A percentile compares a stretch with the other conserved stretches of the same genome.
Evolutionary conservation across 2,888 invertebrate species (phyloP).

Genomic region (Allacma fusca): DNA sequence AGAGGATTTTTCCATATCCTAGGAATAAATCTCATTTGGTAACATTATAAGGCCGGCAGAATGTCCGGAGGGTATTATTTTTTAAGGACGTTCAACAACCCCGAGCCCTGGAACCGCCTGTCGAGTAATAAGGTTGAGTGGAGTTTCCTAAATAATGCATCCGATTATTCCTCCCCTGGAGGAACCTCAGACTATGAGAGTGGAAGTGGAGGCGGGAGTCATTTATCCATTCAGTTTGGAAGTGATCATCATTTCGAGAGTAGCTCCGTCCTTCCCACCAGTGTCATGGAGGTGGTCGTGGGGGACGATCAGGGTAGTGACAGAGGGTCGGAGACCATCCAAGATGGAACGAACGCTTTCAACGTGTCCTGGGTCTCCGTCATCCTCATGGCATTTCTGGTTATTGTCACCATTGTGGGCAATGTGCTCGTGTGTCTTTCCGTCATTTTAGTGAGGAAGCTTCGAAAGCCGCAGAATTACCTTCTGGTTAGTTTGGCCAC

Average conservation of each 20-base stretch:
- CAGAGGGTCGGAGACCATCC: background rate
- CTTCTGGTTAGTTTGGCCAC: conserved; percentile 93
- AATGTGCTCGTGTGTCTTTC: conserved; percentile 95
- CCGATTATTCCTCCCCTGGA: no score
- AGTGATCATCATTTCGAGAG: background rate
- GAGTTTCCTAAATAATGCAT: no score
- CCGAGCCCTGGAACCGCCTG: no score
- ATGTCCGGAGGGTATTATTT: no score
- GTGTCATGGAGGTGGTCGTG: background rate
- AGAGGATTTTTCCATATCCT: no score
- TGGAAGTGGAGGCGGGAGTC: no score
- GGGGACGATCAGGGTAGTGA: background rate
- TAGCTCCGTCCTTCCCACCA: background rate
- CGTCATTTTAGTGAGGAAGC: conserved; percentile 90
- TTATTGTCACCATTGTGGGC: conserved; percentile 79
- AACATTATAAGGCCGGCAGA: no score
- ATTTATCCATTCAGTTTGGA: background rate
- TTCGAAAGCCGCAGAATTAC: conserved; percentile 89
- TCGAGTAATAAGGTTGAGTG: no score
- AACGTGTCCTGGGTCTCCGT: conserved; percentile 67
- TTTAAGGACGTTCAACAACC: no score
- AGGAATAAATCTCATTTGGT: no score
- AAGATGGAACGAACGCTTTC: background rate
- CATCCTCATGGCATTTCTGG: conserved; percentile 66
- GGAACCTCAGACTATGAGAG: no score